Evolutionary conservation across 2,113 vertebrate genomes (phyloP), one percentile per base, ranked within the genome.

Genomic region (Elanoides forficatus): DNA sequence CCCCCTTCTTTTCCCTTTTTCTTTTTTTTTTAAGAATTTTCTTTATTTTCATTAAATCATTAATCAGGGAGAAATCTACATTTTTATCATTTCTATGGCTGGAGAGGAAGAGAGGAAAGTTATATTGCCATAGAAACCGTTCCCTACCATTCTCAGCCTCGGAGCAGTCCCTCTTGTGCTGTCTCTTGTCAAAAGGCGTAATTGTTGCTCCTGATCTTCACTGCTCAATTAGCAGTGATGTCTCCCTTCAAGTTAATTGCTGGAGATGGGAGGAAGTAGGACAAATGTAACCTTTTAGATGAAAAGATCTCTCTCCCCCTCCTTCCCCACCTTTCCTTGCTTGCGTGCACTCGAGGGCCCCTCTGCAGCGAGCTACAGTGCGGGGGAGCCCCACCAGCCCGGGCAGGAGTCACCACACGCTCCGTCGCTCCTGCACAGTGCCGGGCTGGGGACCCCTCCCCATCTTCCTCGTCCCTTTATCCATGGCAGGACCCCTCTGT

Each of bases 211-310:
- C 97, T 98, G 97, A 98, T 98, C 97, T 98, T 97, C 91, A 96
- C 97, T 98, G 97, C 97, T 98, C 98, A 98, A 98, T 98, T 98
- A 98, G 97, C 94, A 95, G 96, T 97, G 97, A 98, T 98, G 97
- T 97, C 97, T 98, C 97, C 97, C 97, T 98, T 98, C 98, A 98
- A 97, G 97, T 97, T 98, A 98, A 98, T 98, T 98, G 98, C 98
- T 95, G 96, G 96, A 97, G 97, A 98, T 97, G 95, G 97, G 95
- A 98, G 97, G 97, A 97, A 98, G 97, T 98, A 97, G 97, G 96
- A 97, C 97, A 97, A 98, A 97, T 97, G 96, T 97, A 98, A 98
- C 98, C 97, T 98, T 98, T 98, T 97, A 98, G 98, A 98, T 98
- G 95, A 98, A 97, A 98, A 97, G 95, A 96, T 94, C 97, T 98